Percentiles rank a stretch among this genome's conserved stretches.
These are phyloP conservation scores for Holacanthus passer DNA, from an alignment of 2,113 vertebrate genomes.

Conservation along the genomic window DNA sequence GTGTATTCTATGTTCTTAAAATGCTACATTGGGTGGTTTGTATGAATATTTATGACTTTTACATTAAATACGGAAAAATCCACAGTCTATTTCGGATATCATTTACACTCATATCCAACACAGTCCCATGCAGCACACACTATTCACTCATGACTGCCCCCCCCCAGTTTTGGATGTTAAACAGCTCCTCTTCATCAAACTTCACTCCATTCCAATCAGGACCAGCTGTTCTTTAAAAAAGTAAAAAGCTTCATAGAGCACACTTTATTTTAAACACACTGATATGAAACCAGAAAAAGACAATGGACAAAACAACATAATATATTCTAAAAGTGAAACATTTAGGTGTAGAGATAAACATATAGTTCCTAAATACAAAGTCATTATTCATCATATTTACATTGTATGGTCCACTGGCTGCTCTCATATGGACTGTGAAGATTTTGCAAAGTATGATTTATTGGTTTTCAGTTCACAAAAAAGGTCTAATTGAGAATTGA, in stretches of 20 bases:
- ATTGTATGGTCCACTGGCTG: background rate
- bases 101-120: background rate
- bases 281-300: background rate
- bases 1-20: background rate
- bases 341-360: background rate
- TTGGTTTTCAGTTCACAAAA: background rate
- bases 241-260: too few relatives aligned
- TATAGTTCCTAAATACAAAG: background rate
- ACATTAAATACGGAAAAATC: background rate
- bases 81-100: background rate
- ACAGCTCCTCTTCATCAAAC: background rate
- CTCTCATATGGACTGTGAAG: background rate
- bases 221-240: background rate
- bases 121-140: background rate
- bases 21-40: background rate
- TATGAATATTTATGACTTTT: background rate
- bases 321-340: background rate
- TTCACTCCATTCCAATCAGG: background rate
- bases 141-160: background rate
- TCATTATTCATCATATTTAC: background rate
- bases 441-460: background rate
- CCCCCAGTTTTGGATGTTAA: background rate
- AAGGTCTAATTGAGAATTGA: too few relatives aligned
- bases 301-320: background rate
- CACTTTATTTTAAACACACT: background rate